These are phyloP conservation scores for human (Homo sapiens) DNA, from an alignment of 2,113 vertebrate genomes.

Conservation along the genomic window DNA sequence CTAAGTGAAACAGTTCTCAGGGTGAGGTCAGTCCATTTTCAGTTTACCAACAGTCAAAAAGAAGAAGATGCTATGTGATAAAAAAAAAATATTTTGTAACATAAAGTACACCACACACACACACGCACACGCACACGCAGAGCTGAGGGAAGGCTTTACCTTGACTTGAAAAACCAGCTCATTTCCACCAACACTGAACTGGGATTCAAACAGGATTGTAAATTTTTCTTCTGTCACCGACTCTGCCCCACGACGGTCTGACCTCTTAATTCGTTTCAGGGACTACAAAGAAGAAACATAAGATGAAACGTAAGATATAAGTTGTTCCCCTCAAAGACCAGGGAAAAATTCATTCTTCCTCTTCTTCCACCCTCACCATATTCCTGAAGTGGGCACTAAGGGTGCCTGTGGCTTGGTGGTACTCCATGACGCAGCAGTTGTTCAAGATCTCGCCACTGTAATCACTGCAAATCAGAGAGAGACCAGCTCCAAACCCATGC, in stretches of 20 bases:
- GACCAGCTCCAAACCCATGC: rapidly evolving
- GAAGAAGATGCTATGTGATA: not conserved
- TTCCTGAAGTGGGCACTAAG: conserved; percentile 98
- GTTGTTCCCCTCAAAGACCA: not conserved
- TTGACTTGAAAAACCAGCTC: conserved; percentile 99
- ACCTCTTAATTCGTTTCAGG: conserved; percentile 97
- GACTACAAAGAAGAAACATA: conserved; percentile 84
- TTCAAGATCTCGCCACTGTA: conserved; percentile 98
- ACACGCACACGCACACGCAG: not conserved
- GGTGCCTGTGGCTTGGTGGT: conserved; percentile 95
- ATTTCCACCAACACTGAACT: conserved; percentile 97
- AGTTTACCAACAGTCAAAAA: not conserved
- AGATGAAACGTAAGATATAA: not conserved
- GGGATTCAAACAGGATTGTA: conserved; percentile 97
- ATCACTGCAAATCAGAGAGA: conserved; percentile 84
- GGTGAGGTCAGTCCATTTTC: not conserved
- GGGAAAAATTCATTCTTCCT: rapidly evolving
- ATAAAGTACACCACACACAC: not conserved
- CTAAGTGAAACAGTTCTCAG: not conserved
- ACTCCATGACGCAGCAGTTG: conserved; percentile 99
- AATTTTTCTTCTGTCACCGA: conserved; percentile 99
- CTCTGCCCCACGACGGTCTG: conserved; percentile 95
- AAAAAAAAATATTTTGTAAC: not conserved
- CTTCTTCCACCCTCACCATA: conserved; percentile 88
- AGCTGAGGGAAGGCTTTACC: conserved; percentile 80